Percentiles rank a stretch among this genome's conserved stretches.
Evolutionary conservation across 2,113 vertebrate genomes (phyloP).

Genomic region (Amblyornis subalaris): DNA sequence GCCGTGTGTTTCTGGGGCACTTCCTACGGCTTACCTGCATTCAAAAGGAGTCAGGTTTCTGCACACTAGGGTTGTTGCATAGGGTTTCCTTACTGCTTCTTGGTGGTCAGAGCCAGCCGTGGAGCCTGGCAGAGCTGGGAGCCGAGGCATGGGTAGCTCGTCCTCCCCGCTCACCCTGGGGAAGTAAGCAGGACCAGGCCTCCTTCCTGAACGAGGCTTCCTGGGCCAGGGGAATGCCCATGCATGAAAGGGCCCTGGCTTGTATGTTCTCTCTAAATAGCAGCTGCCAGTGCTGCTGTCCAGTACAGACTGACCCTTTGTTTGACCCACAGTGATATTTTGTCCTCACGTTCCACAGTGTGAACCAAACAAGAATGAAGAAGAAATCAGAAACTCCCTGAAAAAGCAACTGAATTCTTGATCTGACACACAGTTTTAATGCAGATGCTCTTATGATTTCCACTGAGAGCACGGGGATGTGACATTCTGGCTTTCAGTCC

Average conservation of each 20-base stretch:
- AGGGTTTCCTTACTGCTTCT: not conserved
- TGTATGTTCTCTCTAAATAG: not conserved
- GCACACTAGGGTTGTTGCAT: rapidly evolving
- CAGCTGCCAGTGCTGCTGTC: not conserved
- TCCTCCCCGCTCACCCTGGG: rapidly evolving
- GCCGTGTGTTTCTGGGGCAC: rapidly evolving
- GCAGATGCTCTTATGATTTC: not conserved
- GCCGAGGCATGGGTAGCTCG: not conserved
- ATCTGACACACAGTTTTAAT: not conserved
- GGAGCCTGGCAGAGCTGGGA: not conserved
- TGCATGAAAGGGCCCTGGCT: not conserved
- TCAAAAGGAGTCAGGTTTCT: not conserved
- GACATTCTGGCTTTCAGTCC: not conserved
- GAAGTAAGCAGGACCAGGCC: not conserved
- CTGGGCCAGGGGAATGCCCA: rapidly evolving
- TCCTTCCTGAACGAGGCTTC: not conserved
- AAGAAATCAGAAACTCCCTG: not conserved
- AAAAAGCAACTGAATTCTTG: not conserved
- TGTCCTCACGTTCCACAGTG: not conserved
- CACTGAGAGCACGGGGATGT: not conserved
- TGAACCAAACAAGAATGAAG: not conserved
- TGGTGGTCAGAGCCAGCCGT: not conserved
- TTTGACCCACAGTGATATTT: rapidly evolving
- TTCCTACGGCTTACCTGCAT: not conserved
- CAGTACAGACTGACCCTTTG: rapidly evolving